A percentile compares a stretch with the other conserved stretches of the same genome.
These are phyloP conservation scores for Subanguina moxae DNA, from an alignment of 1,140 invertebrate species.

Conservation along the genomic window DNA sequence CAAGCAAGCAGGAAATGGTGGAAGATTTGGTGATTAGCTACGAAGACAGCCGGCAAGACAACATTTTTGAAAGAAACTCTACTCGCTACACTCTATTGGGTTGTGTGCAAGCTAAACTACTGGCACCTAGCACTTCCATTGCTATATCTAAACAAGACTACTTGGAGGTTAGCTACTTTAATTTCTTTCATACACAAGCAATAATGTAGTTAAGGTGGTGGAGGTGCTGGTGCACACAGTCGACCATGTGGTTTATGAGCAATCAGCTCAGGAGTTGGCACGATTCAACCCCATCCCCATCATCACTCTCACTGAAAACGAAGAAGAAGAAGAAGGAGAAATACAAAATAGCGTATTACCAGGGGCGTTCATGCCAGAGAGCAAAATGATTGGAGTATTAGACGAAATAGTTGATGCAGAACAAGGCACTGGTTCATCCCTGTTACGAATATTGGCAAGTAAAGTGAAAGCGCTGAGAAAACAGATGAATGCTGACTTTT, in stretches of 20 bases:
- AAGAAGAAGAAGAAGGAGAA: no score
- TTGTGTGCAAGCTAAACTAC: conserved; percentile 9
- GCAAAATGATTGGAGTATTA: no score
- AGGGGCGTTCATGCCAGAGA: no score
- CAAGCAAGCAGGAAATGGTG: background rate
- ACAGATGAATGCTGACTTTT: background rate
- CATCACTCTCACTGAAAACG: no score
- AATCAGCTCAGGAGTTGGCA: no score
- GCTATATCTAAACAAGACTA: background rate
- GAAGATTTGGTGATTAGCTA: conserved; percentile 3
- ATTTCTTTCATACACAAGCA: no score
- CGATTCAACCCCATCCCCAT: no score
- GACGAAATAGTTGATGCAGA: no score
- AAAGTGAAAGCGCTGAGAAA: background rate
- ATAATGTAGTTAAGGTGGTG: no score
- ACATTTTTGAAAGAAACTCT: background rate
- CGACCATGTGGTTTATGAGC: no score
- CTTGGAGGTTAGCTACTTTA: background rate
- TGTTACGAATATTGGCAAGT: background rate
- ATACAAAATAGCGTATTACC: no score
- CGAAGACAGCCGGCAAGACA: background rate
- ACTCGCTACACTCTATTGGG: conserved; percentile 4
- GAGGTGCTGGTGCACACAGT: no score
- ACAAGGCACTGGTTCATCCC: background rate
- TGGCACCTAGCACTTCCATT: background rate